Conservation (phyloP, 2,797 vertebrate genomes). For the Phyllotis vaccarum region DNA sequence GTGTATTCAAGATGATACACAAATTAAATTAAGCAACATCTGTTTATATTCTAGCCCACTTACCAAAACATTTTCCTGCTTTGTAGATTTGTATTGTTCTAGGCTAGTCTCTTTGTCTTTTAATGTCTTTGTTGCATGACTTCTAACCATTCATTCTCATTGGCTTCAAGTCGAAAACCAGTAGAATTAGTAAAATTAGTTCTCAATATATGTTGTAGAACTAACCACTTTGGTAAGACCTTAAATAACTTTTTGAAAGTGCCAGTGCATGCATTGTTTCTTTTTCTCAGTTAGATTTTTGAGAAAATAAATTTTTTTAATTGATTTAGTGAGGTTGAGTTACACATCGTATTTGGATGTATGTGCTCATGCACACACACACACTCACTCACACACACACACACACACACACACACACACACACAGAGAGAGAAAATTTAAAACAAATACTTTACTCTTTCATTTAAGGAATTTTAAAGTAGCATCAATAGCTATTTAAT, state of each 20-base stretch:
- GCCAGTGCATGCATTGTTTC: neutral
- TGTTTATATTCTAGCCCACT: neutral
- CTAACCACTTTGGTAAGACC: neutral
- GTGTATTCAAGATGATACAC: neutral
- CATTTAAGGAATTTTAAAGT: conserved; percentile 7
- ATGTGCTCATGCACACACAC: neutral
- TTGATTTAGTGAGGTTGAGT: neutral
- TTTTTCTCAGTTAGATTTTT: conserved; percentile 27
- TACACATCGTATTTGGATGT: neutral
- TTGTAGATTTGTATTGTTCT: neutral
- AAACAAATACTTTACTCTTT: neutral
- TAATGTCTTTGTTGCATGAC: neutral
- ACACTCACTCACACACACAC: neutral
- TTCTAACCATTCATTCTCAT: conserved; percentile 14
- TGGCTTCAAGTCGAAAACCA: neutral
- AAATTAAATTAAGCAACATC: neutral
- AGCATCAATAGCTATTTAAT: neutral
- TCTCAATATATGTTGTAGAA: neutral
- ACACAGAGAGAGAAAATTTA: neutral
- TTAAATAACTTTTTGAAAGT: neutral
- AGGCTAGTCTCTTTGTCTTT: neutral
- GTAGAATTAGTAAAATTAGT: neutral
- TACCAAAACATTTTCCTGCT: conserved; percentile 1
- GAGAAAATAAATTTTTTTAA: neutral
- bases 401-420: neutral